Evolutionary conservation across 2,797 vertebrate species (phyloP).

Genomic region (Ctenopoma kingsleyae): DNA sequence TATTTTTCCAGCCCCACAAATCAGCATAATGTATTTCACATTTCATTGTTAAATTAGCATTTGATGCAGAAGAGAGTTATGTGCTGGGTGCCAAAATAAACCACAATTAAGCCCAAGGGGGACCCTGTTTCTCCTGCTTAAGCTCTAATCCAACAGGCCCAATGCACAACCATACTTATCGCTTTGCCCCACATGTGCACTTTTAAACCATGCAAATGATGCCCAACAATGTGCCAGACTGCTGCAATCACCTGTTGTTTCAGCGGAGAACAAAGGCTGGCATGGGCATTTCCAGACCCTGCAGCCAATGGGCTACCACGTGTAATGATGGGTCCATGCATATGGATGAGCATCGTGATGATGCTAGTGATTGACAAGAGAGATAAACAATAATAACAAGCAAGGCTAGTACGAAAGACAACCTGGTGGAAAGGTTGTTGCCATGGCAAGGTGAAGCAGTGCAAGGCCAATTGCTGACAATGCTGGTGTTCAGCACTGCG

Average conservation of each 20-base stretch:
- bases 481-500: conserved; percentile 29
- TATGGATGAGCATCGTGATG: conserved; percentile 79
- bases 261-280: conserved; percentile 79
- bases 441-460: conserved; percentile 64
- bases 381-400: conserved; percentile 89
- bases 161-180: conserved; percentile 76
- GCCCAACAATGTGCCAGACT: conserved; percentile 71
- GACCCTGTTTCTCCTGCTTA: conserved; percentile 69
- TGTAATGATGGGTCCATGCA: conserved; percentile 82
- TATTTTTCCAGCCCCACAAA: conserved; percentile 62
- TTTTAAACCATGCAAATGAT: conserved; percentile 81
- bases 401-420: conserved; percentile 71
- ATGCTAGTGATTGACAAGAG: conserved; percentile 86
- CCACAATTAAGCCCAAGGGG: conserved; percentile 81
- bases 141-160: conserved; percentile 76
- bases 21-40: conserved; percentile 77
- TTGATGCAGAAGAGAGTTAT: conserved; percentile 73
- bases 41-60: conserved; percentile 80
- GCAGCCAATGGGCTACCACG: conserved; percentile 73
- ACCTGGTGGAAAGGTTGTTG: conserved; percentile 76
- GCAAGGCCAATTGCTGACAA: conserved; percentile 47
- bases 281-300: conserved; percentile 64
- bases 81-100: conserved; percentile 75
- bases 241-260: conserved; percentile 83
- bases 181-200: conserved; percentile 80